Evolutionary conservation across 2,797 vertebrate species (phyloP), one percentile per base, ranked within the genome.

Genomic region (Etheostoma nigrum): DNA sequence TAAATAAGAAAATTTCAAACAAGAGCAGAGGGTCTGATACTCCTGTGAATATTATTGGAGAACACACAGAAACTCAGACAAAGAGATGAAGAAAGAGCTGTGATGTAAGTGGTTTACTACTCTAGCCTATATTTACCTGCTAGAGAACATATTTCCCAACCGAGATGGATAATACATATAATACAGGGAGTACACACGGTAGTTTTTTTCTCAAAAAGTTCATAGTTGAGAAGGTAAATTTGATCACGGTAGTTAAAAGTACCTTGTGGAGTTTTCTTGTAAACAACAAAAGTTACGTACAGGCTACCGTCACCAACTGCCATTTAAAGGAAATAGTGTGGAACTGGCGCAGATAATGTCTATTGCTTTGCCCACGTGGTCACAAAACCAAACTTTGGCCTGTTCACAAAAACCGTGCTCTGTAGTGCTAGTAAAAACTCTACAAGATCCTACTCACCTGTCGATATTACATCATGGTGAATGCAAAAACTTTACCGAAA

Each of bases 111-210:
- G 40, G 51, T 57, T 51, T 10, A 4, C 55, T 60, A 61, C 23
- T 19, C 30, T 30, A 30, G 3, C 27, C 27, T 27, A 27, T 27
- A 4, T 27, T 27, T 27, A 27, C 30, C 30, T 62, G 42, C 12
- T 5, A n/a, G 33, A 63, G 23, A 60, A 72, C 16, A 44, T 27
- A 21, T 72, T 64, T 82, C 60, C 51, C 73, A 78, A 62, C 21
- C 59, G 4, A 72, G 44, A 19, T 15, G 44, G 61, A 81, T 60
- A 69, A 44, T 45, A 23, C 21, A 23, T 23, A 23, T 23, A 23
- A 23, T 1, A 40, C 30, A 40, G 15, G 14, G 23, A 45, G 40
- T 48, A 54, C 40, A 36, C 52, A 61, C 11, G 19, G n/a, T 54
- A 6, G 5, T 57, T 63, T 48, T n/a, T 45, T 12, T 13, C 47